Percentiles rank a stretch among this genome's conserved stretches.
Evolutionary conservation across 2,113 vertebrate species (phyloP).

Genomic region (Leucopternis melanops): DNA sequence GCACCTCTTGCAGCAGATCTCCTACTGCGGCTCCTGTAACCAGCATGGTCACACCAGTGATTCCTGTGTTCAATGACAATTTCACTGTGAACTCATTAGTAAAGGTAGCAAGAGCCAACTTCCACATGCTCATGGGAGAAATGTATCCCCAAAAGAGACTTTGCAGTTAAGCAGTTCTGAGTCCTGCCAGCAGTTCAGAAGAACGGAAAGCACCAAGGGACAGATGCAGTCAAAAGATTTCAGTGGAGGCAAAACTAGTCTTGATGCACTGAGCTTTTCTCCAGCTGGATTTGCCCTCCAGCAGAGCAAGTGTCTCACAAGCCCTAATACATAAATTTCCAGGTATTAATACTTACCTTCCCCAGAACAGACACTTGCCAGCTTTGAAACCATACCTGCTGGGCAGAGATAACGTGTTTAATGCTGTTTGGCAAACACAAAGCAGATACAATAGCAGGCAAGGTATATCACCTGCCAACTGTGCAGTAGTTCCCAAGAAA

Average conservation of each 20-base stretch:
- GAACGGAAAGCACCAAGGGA: background rate
- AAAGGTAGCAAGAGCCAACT: background rate
- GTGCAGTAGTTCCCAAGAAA: background rate
- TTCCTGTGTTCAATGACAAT: background rate
- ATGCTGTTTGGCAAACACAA: background rate
- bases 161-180: background rate
- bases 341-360: background rate
- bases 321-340: background rate
- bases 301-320: background rate
- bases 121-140: rapidly evolving
- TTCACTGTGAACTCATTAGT: background rate
- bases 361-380: background rate
- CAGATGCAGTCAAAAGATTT: background rate
- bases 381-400: background rate
- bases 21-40: background rate
- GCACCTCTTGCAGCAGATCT: slow-evolving; percentile 8
- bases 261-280: background rate
- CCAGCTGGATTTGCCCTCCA: background rate
- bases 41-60: background rate
- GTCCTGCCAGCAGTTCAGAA: background rate
- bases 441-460: background rate
- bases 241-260: background rate
- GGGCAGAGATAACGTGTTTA: slow-evolving; percentile 12
- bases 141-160: background rate
- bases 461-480: background rate